These are phyloP conservation scores for Imbricaverruca yamaguchii DNA, from an alignment of 2,888 invertebrate species.

Conservation along the genomic window DNA sequence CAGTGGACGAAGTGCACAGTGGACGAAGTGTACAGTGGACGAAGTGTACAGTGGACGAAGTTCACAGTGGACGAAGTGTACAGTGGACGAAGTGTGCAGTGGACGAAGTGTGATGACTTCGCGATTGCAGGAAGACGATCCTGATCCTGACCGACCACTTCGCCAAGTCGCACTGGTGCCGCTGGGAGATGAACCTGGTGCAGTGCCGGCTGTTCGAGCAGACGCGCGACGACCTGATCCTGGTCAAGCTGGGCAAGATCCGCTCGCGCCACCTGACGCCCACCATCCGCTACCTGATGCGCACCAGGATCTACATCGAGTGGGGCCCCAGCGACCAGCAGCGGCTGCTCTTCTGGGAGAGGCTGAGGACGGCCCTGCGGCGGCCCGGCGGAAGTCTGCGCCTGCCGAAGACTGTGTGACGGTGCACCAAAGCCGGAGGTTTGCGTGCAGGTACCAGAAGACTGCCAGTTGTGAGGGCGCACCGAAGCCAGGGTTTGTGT, in stretches of 20 bases:
- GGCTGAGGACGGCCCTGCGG: slow-evolving; percentile 31
- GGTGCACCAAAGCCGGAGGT: neutral
- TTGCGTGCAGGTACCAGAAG: no score
- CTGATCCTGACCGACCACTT: slow-evolving; percentile 60
- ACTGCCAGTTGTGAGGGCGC: no score
- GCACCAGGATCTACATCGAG: slow-evolving; percentile 59
- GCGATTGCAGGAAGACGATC: slow-evolving; percentile 56
- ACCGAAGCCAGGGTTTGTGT: no score
- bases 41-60: no score
- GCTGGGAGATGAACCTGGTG: slow-evolving; percentile 61
- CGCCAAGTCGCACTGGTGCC: slow-evolving; percentile 62
- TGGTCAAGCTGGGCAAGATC: slow-evolving; percentile 55
- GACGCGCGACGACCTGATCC: slow-evolving; percentile 50
- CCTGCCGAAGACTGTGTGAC: neutral
- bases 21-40: no score
- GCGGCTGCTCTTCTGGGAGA: slow-evolving; percentile 37
- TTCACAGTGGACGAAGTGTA: no score
- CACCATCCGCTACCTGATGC: slow-evolving; percentile 55
- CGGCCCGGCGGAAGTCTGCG: neutral
- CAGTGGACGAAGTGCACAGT: no score
- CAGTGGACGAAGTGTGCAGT: no score
- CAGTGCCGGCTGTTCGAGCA: slow-evolving; percentile 56
- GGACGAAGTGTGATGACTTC: no score
- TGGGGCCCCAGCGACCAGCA: slow-evolving; percentile 49
- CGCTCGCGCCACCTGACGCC: slow-evolving; percentile 50